Evolutionary conservation across 2,888 invertebrate genomes (phyloP).

Genomic region (Rhyacophila evoluta): DNA sequence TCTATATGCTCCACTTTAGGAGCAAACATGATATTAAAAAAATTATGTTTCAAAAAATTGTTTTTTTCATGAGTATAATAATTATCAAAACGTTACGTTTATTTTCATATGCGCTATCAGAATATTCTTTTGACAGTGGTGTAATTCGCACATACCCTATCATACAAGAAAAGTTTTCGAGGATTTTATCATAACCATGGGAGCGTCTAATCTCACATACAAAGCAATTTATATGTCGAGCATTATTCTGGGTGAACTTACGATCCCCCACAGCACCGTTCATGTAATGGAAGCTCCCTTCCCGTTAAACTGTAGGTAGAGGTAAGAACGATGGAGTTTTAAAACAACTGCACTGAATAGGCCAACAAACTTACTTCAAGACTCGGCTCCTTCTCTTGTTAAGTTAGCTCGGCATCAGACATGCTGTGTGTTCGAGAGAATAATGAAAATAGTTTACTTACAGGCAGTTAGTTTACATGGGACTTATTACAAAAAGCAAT

Average conservation of each 20-base stretch:
- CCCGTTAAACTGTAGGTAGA: constrained; percentile 39
- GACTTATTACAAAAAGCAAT: constrained; percentile 7
- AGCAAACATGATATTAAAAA: too few relatives aligned
- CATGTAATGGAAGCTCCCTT: constrained; percentile 39
- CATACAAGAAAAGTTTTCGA: not conserved
- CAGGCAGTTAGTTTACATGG: constrained; percentile 19
- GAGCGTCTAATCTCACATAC: constrained; percentile 15
- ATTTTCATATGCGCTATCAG: too few relatives aligned
- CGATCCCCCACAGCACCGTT: constrained; percentile 14
- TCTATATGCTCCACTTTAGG: too few relatives aligned
- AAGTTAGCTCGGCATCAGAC: constrained; percentile 38
- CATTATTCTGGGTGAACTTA: constrained; percentile 10
- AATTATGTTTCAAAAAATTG: too few relatives aligned
- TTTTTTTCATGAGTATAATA: too few relatives aligned
- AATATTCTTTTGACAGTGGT: too few relatives aligned
- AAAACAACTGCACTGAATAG: constrained; percentile 52
- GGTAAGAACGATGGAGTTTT: constrained; percentile 45
- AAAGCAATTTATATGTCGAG: constrained; percentile 12
- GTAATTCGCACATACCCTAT: not conserved
- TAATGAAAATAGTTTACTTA: constrained; percentile 50
- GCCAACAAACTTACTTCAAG: constrained; percentile 46
- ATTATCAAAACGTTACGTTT: too few relatives aligned
- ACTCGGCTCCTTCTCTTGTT: constrained; percentile 46
- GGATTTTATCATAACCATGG: not conserved
- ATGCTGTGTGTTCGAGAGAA: constrained; percentile 36